Evolutionary conservation across 2,888 invertebrate genomes (phyloP).

Genomic region (Xestia sexstrigata): DNA sequence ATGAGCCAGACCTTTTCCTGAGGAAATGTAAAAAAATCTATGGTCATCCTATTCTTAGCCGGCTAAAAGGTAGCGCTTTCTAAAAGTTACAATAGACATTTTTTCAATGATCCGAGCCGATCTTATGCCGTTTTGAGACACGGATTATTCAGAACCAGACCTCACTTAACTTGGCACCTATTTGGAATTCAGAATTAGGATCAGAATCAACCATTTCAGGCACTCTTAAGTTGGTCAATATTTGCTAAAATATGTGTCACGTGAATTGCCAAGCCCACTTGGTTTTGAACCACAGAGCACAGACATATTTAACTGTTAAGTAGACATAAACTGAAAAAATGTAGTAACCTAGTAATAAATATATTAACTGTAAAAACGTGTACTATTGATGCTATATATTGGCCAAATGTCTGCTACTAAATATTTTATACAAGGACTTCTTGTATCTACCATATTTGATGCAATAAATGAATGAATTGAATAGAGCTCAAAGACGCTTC

Average conservation of each 20-base stretch:
- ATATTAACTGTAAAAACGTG: no score
- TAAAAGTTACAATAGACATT: not conserved
- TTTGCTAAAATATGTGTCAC: not conserved
- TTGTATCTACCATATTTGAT: no score
- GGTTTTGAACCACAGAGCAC: not conserved
- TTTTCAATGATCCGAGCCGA: not conserved
- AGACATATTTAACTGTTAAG: no score
- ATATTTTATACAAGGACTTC: no score
- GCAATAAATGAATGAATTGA: no score
- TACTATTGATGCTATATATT: no score
- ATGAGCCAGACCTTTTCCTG: not conserved
- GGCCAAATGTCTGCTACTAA: no score
- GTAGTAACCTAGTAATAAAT: no score
- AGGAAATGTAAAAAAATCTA: not conserved
- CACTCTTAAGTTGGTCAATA: not conserved
- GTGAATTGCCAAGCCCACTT: not conserved
- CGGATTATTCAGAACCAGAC: slow-evolving; percentile 22
- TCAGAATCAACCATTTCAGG: not conserved
- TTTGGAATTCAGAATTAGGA: slow-evolving; percentile 28
- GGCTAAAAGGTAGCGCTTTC: not conserved
- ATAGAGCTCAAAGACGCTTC: not conserved
- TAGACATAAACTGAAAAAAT: no score
- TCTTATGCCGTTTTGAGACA: not conserved
- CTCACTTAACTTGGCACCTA: slow-evolving; percentile 14
- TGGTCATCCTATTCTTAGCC: no score